Evolutionary conservation across 2,113 vertebrate genomes (phyloP), one percentile per base, ranked within the genome.

Genomic region (Scolopax mira): DNA sequence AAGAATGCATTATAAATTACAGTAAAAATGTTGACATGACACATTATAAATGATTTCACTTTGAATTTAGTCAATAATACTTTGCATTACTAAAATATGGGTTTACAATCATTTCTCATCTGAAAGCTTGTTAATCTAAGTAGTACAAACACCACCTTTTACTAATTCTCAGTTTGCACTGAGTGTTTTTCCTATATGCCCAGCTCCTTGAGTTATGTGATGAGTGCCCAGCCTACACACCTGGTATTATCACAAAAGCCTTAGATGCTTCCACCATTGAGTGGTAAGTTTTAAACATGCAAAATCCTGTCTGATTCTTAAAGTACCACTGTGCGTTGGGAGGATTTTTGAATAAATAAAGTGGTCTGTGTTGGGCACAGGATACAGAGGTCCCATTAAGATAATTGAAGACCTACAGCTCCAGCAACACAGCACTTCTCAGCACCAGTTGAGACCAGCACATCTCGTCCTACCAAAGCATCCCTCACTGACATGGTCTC

Each of bases 311-410:
- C 28, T 0, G 10, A 37, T 61, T 24, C 18, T 3, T 18, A 22
- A 87, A 49, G 3, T 25, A 31, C 5, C 37, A 10, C 23, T 51
- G 10, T 0, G 0, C 2, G 1, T 5, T 1, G 0, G 5, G 28
- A 49, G 24, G 66, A 4, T 37, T 87, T 80, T 49, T 39, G 51
- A n/a, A 80, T 37, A 12, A 80, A 73, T 33, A 49, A 48, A n/a
- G 23, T 10, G 11, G 37, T 67, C 42, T 30, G 0, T 25, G 25
- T 10, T 49, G 64, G 46, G 44, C 25, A 30, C n/a, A 54, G 48
- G 46, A 51, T 33, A 21, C 2, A 31, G 71, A 41, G 9, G 51
- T 8, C 35, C 33, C 18, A 2, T 1, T 15, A n/a, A 17, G 48
- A 60, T 41, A 79, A 15, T 17, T 30, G 60, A 78, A 21, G 27